Evolutionary conservation across 92 coral and sea anemone species (phyloP).

Genomic region (Zoanthus sociatus): DNA sequence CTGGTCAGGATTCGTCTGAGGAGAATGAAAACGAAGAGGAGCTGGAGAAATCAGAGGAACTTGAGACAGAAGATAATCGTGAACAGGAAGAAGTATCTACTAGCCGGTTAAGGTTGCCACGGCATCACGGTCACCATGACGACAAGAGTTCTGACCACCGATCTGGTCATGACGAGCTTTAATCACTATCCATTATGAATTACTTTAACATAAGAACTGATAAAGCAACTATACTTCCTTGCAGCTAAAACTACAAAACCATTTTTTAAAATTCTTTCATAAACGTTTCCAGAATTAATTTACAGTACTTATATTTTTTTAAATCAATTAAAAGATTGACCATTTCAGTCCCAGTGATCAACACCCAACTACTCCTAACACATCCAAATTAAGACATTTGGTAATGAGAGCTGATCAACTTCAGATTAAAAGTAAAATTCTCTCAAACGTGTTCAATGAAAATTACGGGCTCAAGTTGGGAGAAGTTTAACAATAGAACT

Average conservation of each 20-base stretch:
- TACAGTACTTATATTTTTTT: too few relatives aligned
- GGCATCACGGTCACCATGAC: slow-evolving; percentile 38
- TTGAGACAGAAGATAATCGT: neutral
- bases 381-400: neutral
- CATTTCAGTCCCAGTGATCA: too few relatives aligned
- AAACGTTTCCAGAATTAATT: too few relatives aligned
- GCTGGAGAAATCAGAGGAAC: slow-evolving; percentile 33
- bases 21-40: neutral
- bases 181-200: neutral
- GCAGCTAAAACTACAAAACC: too few relatives aligned
- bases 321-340: too few relatives aligned
- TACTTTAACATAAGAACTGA: too few relatives aligned
- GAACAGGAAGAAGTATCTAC: slow-evolving; percentile 22
- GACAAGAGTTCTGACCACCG: neutral
- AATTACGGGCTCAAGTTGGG: too few relatives aligned
- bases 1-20: neutral
- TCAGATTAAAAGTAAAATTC: neutral
- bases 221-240: too few relatives aligned
- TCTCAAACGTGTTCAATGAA: too few relatives aligned
- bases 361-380: too few relatives aligned
- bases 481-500: neutral
- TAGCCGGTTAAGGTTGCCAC: slow-evolving; percentile 34
- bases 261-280: too few relatives aligned
- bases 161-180: slow-evolving; percentile 25
- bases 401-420: neutral